Base-by-base conservation (phyloP, 2,797 vertebrate species). In the Thripadectes ignobilis region DNA sequence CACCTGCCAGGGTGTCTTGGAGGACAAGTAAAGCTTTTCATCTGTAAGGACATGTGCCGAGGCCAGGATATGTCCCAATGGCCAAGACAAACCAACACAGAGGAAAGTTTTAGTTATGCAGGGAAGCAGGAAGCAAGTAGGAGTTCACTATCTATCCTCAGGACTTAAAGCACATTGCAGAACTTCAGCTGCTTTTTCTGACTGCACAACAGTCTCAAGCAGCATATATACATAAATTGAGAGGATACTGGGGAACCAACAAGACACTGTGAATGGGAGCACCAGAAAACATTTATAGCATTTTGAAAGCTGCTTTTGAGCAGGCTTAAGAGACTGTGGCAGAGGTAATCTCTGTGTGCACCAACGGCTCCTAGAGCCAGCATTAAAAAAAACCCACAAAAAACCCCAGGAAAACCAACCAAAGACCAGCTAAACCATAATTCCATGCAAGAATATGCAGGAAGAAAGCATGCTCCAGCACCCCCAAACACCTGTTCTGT, bases 161-260 rank as follows among this genome's bases (percentile, higher is more conserved):
- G 24, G 39, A 57, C 39, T 43, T 48, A 75, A 81, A 92, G 62
- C 32, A 68, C 7, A 22, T 17, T 30, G 12, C 29, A 72, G 22
- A 78, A 81, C 27, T 63, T 84, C 2, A 30, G 49, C 13, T 77
- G 26, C 29, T 55, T 67, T 66, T 73, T 41, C 39, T 9, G 16
- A 73, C 11, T 9, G 6, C 0, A 0, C 13, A 69, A 26, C 12
- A 88, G 23, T 15, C 51, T 62, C 32, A 65, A 72, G 62, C 14
- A 91, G 59, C 30, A 46, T 3, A 43, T 5, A 9, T 1, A 52
- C 1, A 34, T 27, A 41, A 48, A 59, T 2, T 45, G 22, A 87
- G 32, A 67, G 21, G 23, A 7, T 39, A 59, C 9, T 27, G 17
- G 17, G 14, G 8, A 85, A 34, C 5, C 55, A 58, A 46, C 29